Evolutionary conservation across 2,888 invertebrate genomes (phyloP).

Genomic region (Pammene fasciana): DNA sequence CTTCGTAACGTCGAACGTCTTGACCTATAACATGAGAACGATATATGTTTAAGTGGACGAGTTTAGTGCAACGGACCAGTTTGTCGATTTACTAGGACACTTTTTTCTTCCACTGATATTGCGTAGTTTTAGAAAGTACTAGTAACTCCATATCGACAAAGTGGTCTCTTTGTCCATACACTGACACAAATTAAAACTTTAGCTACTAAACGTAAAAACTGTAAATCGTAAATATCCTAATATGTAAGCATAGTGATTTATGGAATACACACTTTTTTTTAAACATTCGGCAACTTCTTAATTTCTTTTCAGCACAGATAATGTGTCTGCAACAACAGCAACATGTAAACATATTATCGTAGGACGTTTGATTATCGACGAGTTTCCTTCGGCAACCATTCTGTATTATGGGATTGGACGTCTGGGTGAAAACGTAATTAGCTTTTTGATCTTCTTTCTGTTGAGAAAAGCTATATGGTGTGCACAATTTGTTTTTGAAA

Average conservation of each 20-base stretch:
- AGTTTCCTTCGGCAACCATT: background rate
- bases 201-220: too few relatives aligned
- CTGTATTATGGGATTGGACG: background rate
- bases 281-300: background rate
- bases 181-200: background rate
- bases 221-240: too few relatives aligned
- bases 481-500: background rate
- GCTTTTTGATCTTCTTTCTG: background rate
- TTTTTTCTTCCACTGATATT: too few relatives aligned
- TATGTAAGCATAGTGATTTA: background rate
- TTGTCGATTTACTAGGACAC: too few relatives aligned
- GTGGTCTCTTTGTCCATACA: too few relatives aligned
- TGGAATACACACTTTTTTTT: constrained; percentile 5
- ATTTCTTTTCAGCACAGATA: background rate
- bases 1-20: background rate
- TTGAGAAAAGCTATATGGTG: background rate
- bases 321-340: background rate
- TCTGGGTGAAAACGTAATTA: background rate
- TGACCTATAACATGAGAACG: background rate
- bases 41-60: background rate
- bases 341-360: background rate
- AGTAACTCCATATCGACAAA: too few relatives aligned
- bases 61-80: too few relatives aligned
- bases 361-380: background rate
- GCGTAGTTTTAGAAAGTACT: too few relatives aligned